Base-by-base conservation (phyloP, 2,888 invertebrate species). In the Nomada hirtipes region DNA sequence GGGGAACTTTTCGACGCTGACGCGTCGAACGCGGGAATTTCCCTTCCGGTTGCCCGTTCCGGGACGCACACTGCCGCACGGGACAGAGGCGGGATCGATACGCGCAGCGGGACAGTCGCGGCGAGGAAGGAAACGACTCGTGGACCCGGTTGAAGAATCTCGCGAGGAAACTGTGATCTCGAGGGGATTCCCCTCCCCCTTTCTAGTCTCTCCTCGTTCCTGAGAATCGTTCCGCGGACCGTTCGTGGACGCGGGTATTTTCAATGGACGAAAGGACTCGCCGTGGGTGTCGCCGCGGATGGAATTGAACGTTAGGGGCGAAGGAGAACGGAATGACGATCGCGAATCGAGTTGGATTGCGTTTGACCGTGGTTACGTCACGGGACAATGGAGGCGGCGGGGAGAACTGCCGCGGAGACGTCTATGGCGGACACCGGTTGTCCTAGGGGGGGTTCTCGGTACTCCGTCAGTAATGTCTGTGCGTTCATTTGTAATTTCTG, bases 41-140 rank as follows among this genome's bases (percentile, higher is more conserved):
- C 44, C 26, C 63, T 82, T 69, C 68, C 65, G 67, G 72, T 57
- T 71, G 53, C 29, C 55, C 50, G 42, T n/a, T 13, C 26, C n/a
- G 13, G 55, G 55, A 63, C 68, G 59, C 79, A 60, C 76, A 73
- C 76, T 68, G 72, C 67, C 72, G 52, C 60, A 26, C 50, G 13
- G 42, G 42, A 13, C 36, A 29, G 59, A 44, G 59, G 36, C 50
- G 44, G 50, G 76, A 79, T 76, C 79, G 79, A 79, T 79, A 76
- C 64, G 26, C n/a, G 44, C 50, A n/a, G 60, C 74, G 67, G 74
- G 78, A 68, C 67, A 76, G 47, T 55, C 36, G 55, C 10, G 18
- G 55, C 20, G 68, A 69, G 61, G 29, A 63, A 63, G 52, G 55
- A 69, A 76, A 18, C 42, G 47, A 23, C 57, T 59, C 55, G 50